Percentiles rank a stretch among this genome's conserved stretches.
Evolutionary conservation across 2,888 invertebrate species (phyloP).

Genomic region (Rhingia campestris): DNA sequence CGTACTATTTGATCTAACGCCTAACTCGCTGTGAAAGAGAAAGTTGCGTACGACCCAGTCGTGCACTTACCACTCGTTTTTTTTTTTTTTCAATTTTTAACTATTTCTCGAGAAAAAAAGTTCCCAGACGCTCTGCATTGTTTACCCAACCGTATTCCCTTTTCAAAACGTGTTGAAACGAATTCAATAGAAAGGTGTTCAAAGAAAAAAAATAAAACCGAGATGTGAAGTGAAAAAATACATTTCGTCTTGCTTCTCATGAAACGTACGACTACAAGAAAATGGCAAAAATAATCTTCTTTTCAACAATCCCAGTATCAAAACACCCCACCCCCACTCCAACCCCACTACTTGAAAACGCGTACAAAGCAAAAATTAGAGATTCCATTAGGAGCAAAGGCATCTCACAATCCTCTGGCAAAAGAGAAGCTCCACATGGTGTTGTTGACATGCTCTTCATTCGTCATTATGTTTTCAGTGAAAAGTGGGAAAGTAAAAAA

Average conservation of each 20-base stretch:
- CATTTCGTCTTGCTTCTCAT: constrained; percentile 14
- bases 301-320: constrained; percentile 8
- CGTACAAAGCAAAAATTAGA: constrained; percentile 69
- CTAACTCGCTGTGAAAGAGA: too few relatives aligned
- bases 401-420: constrained; percentile 48
- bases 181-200: constrained; percentile 50
- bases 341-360: constrained; percentile 33
- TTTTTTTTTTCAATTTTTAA: neutral
- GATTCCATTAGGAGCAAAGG: constrained; percentile 63
- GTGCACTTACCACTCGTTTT: too few relatives aligned
- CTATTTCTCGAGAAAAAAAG: constrained; percentile 16
- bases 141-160: constrained; percentile 8
- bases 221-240: constrained; percentile 21
- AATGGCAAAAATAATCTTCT: constrained; percentile 11
- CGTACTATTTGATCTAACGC: too few relatives aligned
- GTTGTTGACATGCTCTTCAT: constrained; percentile 72
- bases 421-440: constrained; percentile 66
- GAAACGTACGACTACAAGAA: constrained; percentile 3
- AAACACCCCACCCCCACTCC: neutral
- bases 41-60: too few relatives aligned
- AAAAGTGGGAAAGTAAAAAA: constrained; percentile 44
- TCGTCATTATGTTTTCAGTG: constrained; percentile 62
- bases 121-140: constrained; percentile 19
- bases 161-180: constrained; percentile 36
- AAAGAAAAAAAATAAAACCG: constrained; percentile 18